These are phyloP conservation scores for Eulemur albifrons DNA, from an alignment of 2,797 vertebrate species.

Conservation along the genomic window DNA sequence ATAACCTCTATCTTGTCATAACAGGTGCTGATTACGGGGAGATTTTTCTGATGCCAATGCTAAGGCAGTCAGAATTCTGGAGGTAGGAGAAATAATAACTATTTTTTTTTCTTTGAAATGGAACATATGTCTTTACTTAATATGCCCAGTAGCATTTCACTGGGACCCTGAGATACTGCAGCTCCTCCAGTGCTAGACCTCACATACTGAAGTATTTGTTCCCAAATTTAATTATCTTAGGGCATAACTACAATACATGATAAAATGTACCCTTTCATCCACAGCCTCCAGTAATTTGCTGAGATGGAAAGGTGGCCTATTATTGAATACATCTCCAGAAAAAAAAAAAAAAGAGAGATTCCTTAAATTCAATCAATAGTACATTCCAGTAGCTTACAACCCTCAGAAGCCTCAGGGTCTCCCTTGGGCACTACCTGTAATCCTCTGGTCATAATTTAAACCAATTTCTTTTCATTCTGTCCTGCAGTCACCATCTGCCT, in stretches of 20 bases:
- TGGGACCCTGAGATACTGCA: conserved; percentile 1
- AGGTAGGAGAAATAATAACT: neutral
- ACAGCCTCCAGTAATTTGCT: conserved; percentile 61
- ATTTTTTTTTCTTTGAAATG: neutral
- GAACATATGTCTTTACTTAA: neutral
- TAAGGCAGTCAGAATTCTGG: neutral
- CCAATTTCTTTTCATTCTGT: conserved; percentile 48
- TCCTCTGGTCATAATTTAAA: conserved; percentile 60
- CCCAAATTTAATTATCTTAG: conserved; percentile 68
- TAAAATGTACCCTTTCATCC: conserved; percentile 47
- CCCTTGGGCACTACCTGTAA: conserved; percentile 24
- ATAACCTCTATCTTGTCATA: neutral
- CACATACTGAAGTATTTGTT: neutral
- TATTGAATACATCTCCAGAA: conserved; percentile 64
- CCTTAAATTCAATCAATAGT: conserved; percentile 63
- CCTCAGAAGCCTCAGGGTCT: neutral
- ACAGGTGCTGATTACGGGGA: neutral
- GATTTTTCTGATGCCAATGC: neutral
- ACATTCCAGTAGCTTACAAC: conserved; percentile 47
- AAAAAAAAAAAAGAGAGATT: conserved; percentile 51
- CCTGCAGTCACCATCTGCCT: neutral
- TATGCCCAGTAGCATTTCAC: neutral
- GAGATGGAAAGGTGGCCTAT: conserved; percentile 62
- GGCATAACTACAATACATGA: conserved; percentile 41
- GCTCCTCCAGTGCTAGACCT: conserved; percentile 29